Base-by-base conservation (phyloP, 1,140 invertebrate genomes). In the Homalodisca vitripennis region DNA sequence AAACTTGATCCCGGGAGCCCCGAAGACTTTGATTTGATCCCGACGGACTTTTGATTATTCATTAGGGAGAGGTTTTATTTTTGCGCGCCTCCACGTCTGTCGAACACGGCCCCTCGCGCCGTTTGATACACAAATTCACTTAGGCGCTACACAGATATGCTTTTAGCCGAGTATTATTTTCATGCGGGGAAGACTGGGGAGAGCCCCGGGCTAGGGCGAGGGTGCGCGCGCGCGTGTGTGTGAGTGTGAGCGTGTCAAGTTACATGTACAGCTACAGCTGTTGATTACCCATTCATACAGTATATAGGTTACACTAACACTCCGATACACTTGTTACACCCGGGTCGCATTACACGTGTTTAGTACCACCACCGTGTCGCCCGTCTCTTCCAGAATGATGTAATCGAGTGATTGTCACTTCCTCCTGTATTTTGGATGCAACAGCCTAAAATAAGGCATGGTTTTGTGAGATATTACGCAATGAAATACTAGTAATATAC, bases 131-230 rank as follows among this genome's bases (percentile, higher is more conserved):
- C 70, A 73, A 76, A 75, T 76, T 76, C 74, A 76, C 75, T 76
- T 76, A 76, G 62, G 66, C 69, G 73, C 70, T 73, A 76, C 75
- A 76, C 75, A 76, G 75, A 75, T 76, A 76, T 76, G 74, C 75
- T 76, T 76, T 76, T 75, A 76, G 71, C 72, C 65, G 70, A 69
- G 70, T 69, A 72, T 72, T 72, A 72, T 72, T 72, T 69, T 72
- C 70, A 69, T 72, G 67, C 24, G 67, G 48, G 66, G 14, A 12
- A 22, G 2, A 41, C 29, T 41, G 29, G 48, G 1, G 48, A 27
- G 66, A 6, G 66, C 31, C 48, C 51, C 48, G 27, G 48, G 27
- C 29, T 32, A 6, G 13, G 10, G 17, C 22, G 51, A 24, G 66
- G 24, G 47, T 68, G 48, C 34, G 30, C 34, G 64, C 41, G 64